Percentiles rank a stretch among this genome's conserved stretches.
Evolutionary conservation across 2,888 invertebrate genomes (phyloP).

Genomic region (Hybos culiciformis): DNA sequence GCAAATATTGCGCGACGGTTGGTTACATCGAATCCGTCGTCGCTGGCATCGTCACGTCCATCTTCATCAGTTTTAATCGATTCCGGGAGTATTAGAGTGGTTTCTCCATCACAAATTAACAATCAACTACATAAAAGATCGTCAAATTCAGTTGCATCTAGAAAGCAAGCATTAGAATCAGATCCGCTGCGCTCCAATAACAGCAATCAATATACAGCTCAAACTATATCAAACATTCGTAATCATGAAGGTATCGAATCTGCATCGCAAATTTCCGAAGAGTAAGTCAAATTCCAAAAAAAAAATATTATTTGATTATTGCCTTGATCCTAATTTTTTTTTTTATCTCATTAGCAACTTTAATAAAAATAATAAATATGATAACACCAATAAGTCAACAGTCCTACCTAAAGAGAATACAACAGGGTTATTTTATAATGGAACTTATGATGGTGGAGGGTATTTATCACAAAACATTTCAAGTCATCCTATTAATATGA

Average conservation of each 20-base stretch:
- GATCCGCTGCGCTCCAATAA: background rate
- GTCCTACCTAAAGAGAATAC: slow-evolving; percentile 20
- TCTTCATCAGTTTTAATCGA: slow-evolving; percentile 14
- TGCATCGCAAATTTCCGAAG: slow-evolving; percentile 1
- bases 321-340: too few relatives aligned
- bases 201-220: background rate
- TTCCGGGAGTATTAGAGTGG: slow-evolving; percentile 23
- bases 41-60: slow-evolving; percentile 16
- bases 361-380: background rate
- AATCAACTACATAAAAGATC: slow-evolving; percentile 11
- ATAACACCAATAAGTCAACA: slow-evolving; percentile 6
- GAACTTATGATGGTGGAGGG: too few relatives aligned
- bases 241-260: too few relatives aligned
- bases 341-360: slow-evolving; percentile 10
- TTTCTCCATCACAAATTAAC: too few relatives aligned
- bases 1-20: slow-evolving; percentile 37
- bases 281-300: too few relatives aligned
- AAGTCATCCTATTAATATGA: background rate
- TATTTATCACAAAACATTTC: too few relatives aligned
- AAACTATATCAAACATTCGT: too few relatives aligned
- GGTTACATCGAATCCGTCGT: slow-evolving; percentile 23
- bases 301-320: too few relatives aligned
- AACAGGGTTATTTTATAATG: slow-evolving; percentile 15
- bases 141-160: slow-evolving; percentile 9
- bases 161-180: slow-evolving; percentile 7